A percentile compares a stretch with the other conserved stretches of the same genome.
These are phyloP conservation scores for Cettia cetti DNA, from an alignment of 2,113 vertebrate species.

Conservation along the genomic window DNA sequence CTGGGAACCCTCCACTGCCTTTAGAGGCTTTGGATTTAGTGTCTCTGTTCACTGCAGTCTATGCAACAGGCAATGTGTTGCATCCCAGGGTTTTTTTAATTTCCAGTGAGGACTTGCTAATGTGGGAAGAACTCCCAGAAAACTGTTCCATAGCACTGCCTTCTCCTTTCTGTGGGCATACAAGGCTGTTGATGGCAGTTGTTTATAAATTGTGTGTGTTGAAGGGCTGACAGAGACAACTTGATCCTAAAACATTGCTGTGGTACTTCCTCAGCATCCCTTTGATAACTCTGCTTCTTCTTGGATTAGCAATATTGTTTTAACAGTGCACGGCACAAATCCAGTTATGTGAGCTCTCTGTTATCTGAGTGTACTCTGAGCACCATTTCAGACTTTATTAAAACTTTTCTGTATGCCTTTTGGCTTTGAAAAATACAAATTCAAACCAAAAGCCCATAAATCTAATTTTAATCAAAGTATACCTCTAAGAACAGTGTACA, in stretches of 20 bases:
- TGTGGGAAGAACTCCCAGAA: background rate
- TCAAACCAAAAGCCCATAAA: background rate
- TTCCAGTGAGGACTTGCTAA: background rate
- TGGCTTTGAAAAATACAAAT: background rate
- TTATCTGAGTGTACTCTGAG: background rate
- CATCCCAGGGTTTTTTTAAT: background rate
- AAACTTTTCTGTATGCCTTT: background rate
- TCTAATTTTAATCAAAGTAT: background rate
- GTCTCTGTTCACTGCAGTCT: background rate
- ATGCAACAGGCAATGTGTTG: rapidly evolving
- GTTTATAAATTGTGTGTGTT: background rate
- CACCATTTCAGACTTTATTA: background rate
- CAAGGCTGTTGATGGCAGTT: background rate
- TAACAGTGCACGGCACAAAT: background rate
- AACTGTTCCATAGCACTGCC: background rate
- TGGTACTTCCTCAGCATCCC: background rate
- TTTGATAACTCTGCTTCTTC: background rate
- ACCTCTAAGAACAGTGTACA: background rate
- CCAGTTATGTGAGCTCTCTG: background rate
- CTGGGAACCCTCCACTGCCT: background rate
- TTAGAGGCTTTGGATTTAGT: background rate
- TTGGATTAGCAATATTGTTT: background rate
- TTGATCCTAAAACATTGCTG: background rate
- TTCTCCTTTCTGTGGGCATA: background rate
- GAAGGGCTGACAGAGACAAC: background rate